Base-by-base conservation (phyloP, 2,888 invertebrate species). In the Eremobia ochroleuca region DNA sequence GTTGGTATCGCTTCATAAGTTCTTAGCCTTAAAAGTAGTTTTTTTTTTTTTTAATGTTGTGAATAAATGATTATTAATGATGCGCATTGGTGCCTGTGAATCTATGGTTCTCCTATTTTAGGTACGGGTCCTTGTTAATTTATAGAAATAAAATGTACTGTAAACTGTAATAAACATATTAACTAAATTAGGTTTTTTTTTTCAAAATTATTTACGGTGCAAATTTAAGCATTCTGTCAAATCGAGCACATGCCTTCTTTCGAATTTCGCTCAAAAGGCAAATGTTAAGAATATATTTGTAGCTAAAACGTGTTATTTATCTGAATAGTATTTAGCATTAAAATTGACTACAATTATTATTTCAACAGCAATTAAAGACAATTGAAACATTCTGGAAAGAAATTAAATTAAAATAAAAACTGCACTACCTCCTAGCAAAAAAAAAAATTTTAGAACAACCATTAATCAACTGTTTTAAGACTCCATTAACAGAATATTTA, bases 1-100 rank as follows among this genome's bases (percentile, higher is more conserved):
- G 25, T 55, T 34, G 5, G n/a, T 55, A 73, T 52, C 6, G 28
- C 72, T 73, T 21, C 73, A 73, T 28, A 37, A 28, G 40, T 73
- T 52, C 49, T 40, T 73, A 73, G 8, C 25, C 25, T 6, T 31
- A 28, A 37, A 21, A 37, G 25, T 9, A 2, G 9, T 3, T 21
- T 66, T 15, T 31, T 46, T 52, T 18, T 4, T 15, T 31, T 46
- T 52, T 18, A 2, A 46, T 0, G 8, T 25, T 25, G 9, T 49
- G 25, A 31, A 9, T 52, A 15, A 28, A 66, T 31, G 25, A 55
- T 52, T 67, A 25, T 25, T 11, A 52, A 37, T 49, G 8, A 46
- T 21, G 28, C 3, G n/a, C 43, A 6, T 34, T 43, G 11, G 18
- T 43, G 21, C 6, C 52, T 31, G 31, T 55, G 18, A 55, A 67